Conservation (phyloP, 2,113 vertebrate genomes). For the Zootoca vivipara region DNA sequence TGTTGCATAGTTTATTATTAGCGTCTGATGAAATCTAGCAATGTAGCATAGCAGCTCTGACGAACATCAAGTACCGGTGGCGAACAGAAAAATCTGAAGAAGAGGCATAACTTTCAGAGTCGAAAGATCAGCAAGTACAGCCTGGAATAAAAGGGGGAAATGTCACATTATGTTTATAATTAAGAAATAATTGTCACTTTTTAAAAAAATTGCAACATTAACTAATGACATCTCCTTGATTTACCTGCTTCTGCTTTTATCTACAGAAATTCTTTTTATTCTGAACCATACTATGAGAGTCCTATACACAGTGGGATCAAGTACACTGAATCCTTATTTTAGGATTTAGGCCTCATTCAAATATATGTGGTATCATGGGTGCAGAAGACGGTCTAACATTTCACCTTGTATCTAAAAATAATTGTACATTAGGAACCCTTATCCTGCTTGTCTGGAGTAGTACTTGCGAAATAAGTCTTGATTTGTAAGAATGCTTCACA, state of each 20-base stretch:
- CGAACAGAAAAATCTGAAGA: slow-evolving; percentile 97
- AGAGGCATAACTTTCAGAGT: slow-evolving; percentile 98
- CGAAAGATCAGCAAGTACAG: slow-evolving; percentile 97
- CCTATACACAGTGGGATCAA: slow-evolving; percentile 43
- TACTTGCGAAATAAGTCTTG: slow-evolving; percentile 76
- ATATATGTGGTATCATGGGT: slow-evolving; percentile 83
- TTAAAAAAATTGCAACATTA: slow-evolving; percentile 32
- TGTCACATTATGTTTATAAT: slow-evolving; percentile 54
- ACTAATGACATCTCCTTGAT: not conserved
- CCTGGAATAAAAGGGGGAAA: slow-evolving; percentile 78
- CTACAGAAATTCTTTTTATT: not conserved
- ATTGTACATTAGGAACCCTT: slow-evolving; percentile 86
- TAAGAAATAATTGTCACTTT: slow-evolving; percentile 36
- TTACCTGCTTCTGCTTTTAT: not conserved
- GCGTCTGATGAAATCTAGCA: slow-evolving; percentile 63
- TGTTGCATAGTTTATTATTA: slow-evolving; percentile 77
- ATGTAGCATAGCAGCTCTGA: slow-evolving; percentile 35
- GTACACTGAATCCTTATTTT: slow-evolving; percentile 57
- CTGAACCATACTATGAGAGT: slow-evolving; percentile 34
- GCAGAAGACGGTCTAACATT: slow-evolving; percentile 86
- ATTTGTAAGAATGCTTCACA: slow-evolving; percentile 56
- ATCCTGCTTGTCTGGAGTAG: slow-evolving; percentile 79
- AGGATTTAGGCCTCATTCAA: slow-evolving; percentile 82
- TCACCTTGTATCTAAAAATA: slow-evolving; percentile 95
- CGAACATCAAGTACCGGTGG: slow-evolving; percentile 84